A percentile compares a stretch with the other conserved stretches of the same genome.
Evolutionary conservation across 64 coral and sea anemone species (phyloP).

Genomic region (Actinia equina): DNA sequence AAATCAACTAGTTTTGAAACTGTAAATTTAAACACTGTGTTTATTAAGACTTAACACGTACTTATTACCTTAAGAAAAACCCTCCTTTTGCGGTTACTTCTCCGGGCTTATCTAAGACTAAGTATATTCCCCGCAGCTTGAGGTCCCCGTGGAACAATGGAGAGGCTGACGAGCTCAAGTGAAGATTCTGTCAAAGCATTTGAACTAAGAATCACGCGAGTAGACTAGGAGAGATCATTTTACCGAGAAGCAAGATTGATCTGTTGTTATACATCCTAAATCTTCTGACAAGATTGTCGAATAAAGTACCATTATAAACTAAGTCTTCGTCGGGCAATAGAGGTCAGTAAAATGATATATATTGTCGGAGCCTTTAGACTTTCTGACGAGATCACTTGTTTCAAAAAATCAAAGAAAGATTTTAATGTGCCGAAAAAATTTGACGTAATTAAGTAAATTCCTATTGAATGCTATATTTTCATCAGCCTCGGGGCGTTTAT

Average conservation of each 20-base stretch:
- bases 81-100: not conserved
- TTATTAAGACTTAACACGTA: not conserved
- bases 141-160: not conserved
- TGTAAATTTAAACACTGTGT: not conserved
- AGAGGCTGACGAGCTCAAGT: not conserved
- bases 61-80: not conserved
- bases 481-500: not conserved
- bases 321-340: not conserved
- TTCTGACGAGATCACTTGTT: not conserved
- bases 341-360: not conserved
- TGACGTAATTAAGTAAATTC: not conserved
- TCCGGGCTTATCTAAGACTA: not conserved
- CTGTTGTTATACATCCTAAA: not conserved
- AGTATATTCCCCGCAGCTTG: not conserved
- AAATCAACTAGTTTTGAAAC: not conserved
- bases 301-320: not conserved
- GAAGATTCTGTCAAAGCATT: not conserved
- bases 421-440: constrained; percentile 2
- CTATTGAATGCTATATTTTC: not conserved
- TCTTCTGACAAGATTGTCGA: not conserved
- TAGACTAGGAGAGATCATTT: not conserved
- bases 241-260: not conserved
- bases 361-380: not conserved
- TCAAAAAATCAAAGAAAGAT: not conserved
- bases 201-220: not conserved